phyloP scores from a whole-genome alignment of 2,797 vertebrate genomes.

The Chanos chanos region DNA sequence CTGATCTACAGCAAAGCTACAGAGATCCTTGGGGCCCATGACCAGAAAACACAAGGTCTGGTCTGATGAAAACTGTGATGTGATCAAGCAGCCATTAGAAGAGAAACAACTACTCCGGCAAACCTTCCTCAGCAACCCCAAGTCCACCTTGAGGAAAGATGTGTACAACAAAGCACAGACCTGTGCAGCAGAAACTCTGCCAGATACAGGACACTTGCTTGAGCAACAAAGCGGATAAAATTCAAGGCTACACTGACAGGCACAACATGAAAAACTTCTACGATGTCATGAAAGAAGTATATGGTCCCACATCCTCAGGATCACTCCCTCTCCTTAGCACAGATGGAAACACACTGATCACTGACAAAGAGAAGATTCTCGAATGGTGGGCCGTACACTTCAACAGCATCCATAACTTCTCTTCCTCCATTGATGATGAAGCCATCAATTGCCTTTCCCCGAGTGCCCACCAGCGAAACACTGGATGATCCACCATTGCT shows the following conservation, averaged over 20 bases:
- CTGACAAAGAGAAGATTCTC: neutral
- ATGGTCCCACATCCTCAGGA: neutral
- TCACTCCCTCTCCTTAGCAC: constrained; percentile 1
- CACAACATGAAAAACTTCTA: neutral
- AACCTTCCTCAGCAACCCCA: too few relatives aligned
- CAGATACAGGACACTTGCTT: constrained; percentile 5
- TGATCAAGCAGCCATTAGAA: too few relatives aligned
- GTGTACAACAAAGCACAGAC: too few relatives aligned
- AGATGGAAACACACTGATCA: constrained; percentile 7
- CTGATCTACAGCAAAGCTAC: neutral
- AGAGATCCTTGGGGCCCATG: neutral
- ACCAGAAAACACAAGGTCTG: constrained; percentile 1
- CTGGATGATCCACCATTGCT: too few relatives aligned
- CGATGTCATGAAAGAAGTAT: neutral
- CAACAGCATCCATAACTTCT: neutral
- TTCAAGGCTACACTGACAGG: neutral
- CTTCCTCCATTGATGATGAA: constrained; percentile 17
- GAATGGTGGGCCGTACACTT: constrained; percentile 14
- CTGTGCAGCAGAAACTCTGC: neutral
- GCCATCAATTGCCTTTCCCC: constrained; percentile 1
- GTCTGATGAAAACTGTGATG: constrained; percentile 18
- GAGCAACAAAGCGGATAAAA: constrained; percentile 4
- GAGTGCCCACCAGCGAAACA: neutral
- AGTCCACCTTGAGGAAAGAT: too few relatives aligned
- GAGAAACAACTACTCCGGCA: too few relatives aligned